phyloP scores from a whole-genome alignment of 2,113 vertebrate genomes.

The Poicephalus gulielmi region DNA sequence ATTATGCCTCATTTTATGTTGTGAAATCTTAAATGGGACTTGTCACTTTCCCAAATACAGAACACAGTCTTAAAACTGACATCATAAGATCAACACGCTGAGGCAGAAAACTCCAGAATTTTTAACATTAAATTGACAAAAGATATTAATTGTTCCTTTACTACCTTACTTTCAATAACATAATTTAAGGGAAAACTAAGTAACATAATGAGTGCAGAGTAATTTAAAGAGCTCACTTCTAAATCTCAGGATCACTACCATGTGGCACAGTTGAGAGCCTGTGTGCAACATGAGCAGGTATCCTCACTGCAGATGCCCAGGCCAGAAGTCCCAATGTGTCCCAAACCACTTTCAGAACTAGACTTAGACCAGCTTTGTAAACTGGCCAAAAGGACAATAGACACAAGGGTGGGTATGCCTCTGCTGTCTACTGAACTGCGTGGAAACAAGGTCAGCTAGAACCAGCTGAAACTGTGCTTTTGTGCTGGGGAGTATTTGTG shows the following conservation, averaged over 20 bases:
- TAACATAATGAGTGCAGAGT: background rate
- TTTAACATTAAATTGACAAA: constrained; percentile 16
- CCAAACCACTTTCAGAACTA: background rate
- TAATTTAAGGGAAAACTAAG: background rate
- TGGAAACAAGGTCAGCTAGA: background rate
- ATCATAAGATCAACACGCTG: background rate
- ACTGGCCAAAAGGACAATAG: background rate
- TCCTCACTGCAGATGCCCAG: background rate
- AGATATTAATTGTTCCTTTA: background rate
- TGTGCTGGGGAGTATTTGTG: too few relatives aligned
- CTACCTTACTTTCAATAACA: constrained; percentile 1
- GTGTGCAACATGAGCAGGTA: background rate
- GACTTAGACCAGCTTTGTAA: background rate
- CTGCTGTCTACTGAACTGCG: background rate
- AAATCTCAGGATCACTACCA: background rate
- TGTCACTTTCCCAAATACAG: constrained; percentile 70
- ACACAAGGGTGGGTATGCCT: fast-evolving
- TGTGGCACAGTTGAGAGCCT: fast-evolving
- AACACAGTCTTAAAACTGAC: constrained; percentile 42
- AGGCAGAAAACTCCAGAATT: background rate
- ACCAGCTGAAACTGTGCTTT: background rate
- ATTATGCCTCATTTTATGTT: constrained; percentile 60
- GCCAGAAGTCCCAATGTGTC: background rate
- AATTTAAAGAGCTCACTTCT: background rate
- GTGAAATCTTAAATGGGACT: constrained; percentile 65